phyloP scores from a whole-genome alignment of 2,888 invertebrate genomes.

The Anthrax anthrax region DNA sequence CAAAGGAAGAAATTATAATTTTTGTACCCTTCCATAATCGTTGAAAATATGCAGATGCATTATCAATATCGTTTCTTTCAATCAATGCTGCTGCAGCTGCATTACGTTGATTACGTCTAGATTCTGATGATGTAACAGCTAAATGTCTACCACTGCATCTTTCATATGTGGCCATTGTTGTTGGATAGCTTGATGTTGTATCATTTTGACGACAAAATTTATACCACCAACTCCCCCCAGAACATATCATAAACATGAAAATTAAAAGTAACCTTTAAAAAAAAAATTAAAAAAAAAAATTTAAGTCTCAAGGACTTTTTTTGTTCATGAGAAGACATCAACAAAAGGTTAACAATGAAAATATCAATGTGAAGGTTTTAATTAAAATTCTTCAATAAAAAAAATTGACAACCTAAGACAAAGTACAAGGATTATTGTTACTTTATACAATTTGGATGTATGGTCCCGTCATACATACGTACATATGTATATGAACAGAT shows the following conservation, averaged over 20 bases:
- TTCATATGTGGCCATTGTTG: conserved; percentile 6
- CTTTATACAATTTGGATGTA: too few relatives aligned
- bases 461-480: too few relatives aligned
- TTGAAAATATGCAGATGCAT: conserved; percentile 19
- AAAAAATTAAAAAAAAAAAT: conserved; percentile 2
- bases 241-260: conserved; percentile 39
- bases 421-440: too few relatives aligned
- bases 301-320: too few relatives aligned
- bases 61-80: conserved; percentile 1
- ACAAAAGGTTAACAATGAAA: too few relatives aligned
- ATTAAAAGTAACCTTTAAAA: conserved; percentile 36
- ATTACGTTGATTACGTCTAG: conserved; percentile 5
- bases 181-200: conserved; percentile 11
- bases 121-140: conserved; percentile 1
- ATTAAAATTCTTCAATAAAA: too few relatives aligned
- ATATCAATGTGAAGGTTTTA: too few relatives aligned
- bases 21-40: conserved; percentile 32
- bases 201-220: conserved; percentile 36
- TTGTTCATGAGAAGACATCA: background rate
- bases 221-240: conserved; percentile 42
- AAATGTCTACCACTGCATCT: conserved; percentile 4
- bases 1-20: background rate
- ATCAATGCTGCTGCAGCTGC: too few relatives aligned
- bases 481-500: too few relatives aligned
- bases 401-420: too few relatives aligned